Evolutionary conservation across 2,113 vertebrate species (phyloP), one percentile per base, ranked within the genome.

Genomic region (Stomatorhinus ivindoensis): DNA sequence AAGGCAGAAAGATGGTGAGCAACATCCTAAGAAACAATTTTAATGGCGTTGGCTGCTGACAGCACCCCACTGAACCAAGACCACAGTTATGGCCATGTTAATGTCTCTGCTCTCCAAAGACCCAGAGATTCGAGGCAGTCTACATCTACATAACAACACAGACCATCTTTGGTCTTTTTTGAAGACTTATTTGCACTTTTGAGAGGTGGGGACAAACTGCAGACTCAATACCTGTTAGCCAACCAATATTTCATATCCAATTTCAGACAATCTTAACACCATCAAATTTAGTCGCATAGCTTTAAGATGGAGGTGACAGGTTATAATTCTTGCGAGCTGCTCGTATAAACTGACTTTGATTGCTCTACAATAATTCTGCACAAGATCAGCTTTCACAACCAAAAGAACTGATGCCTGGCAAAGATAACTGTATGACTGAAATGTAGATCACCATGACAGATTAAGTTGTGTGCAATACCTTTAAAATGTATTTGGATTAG

Each of bases 401-500:
- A 11, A 84, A 84, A 44, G n/a, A 84, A 44, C 42, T 35, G 48
- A 86, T 86, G 9, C 35, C 88, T 46, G 48, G 55, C 50, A 55
- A 46, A 89, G 88, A 82, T 89, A 89, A 84, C 80, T 55, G 82
- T 84, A 83, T 11, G 42, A 84, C 47, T 39, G 48, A 86, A 86
- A 86, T 6, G 3, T 7, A 51, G 51, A 84, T 42, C 73, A 44
- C 48, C 51, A 21, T 42, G 10, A 84, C 82, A 27, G 21, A 89
- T 46, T 8, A 47, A 58, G 51, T 47, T 47, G 73, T 73, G 48
- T 55, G 69, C 82, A 85, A 53, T 39, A 85, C 35, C 46, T 58
- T 15, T 85, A 86, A 84, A 84, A 58, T 85, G 80, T 27, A 89
- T 47, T 24, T 89, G 88, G 82, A 89, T 89, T 89, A 61, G 55